phyloP scores from a whole-genome alignment of 2,797 vertebrate species.

The Yasuhikotakia modesta region DNA sequence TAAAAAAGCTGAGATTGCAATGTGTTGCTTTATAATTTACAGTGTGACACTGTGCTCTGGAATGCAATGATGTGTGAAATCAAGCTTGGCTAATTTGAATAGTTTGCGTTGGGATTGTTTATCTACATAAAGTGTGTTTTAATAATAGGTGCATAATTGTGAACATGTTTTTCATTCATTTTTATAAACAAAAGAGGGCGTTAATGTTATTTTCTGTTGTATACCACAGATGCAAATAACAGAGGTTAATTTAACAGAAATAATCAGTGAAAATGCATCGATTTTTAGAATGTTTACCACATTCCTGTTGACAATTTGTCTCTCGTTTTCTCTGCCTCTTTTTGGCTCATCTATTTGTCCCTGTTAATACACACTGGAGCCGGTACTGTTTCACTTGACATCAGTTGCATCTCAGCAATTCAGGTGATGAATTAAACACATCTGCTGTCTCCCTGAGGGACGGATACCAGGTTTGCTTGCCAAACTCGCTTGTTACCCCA shows the following conservation, averaged over 20 bases:
- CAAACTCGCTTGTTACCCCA: conserved; percentile 35
- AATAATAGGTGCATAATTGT: neutral
- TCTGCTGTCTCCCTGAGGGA: conserved; percentile 40
- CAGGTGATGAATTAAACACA: conserved; percentile 55
- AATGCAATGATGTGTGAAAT: neutral
- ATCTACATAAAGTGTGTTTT: neutral
- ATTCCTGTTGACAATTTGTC: neutral
- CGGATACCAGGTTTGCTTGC: conserved; percentile 35
- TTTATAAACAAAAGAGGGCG: too few relatives aligned
- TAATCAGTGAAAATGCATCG: neutral
- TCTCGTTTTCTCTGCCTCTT: neutral
- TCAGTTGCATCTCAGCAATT: conserved; percentile 18
- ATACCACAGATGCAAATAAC: neutral
- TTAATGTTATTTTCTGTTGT: neutral
- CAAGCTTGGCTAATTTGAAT: neutral
- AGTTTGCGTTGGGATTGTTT: neutral
- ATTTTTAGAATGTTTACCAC: neutral
- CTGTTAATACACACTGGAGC: conserved; percentile 9
- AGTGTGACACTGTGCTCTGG: neutral
- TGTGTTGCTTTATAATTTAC: neutral
- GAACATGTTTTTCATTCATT: neutral
- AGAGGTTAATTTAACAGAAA: neutral
- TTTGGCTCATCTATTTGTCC: neutral
- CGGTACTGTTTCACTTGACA: conserved; percentile 32
- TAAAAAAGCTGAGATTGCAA: neutral